Base-by-base conservation (phyloP, 2,113 vertebrate species). In the Xiphias gladius region DNA sequence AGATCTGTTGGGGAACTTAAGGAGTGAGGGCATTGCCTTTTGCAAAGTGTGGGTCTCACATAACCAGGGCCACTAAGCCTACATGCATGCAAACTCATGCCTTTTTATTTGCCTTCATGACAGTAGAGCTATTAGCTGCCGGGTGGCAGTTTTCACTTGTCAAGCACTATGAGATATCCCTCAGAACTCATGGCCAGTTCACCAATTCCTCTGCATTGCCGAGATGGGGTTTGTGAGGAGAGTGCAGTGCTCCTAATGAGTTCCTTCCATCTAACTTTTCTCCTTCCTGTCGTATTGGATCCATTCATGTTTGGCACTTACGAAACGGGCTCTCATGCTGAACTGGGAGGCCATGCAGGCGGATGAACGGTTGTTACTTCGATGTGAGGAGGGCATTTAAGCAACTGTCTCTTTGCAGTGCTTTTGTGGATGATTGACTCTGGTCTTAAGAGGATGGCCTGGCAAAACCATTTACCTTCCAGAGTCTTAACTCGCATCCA, bases 91-190 rank as follows among this genome's bases (percentile, higher is more conserved):
- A 68, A 84, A 80, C 73, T 71, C 91, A 84, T 92, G 89, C 76
- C 80, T 94, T 92, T 86, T 90, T 90, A 92, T 94, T 94, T 89
- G 84, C 54, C 59, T n/a, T 83, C 54, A 28, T 92, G 92, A 90
- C 92, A 92, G 86, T 86, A 19, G 12, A 69, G 80, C 91, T 73
- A 90, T 94, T 92, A 87, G 84, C 86, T 79, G 81, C 79, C 81
- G 85, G 90, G 86, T 92, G 91, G 84, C 52, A 83, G 62, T 91
- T 85, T 86, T 70, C 85, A 78, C 90, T 88, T 88, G 86, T 93
- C 90, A 91, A 48, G 46, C 69, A 62, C 81, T 87, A 86, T 67
- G 74, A 84, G 79, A 79, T 84, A 72, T 88, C 91, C 85, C 76
- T 89, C 85, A 83, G 58, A 91, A 85, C 87, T 88, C 92, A 88